phyloP scores from a whole-genome alignment of 2,888 invertebrate species.

The Diachrysia chrysitis region DNA sequence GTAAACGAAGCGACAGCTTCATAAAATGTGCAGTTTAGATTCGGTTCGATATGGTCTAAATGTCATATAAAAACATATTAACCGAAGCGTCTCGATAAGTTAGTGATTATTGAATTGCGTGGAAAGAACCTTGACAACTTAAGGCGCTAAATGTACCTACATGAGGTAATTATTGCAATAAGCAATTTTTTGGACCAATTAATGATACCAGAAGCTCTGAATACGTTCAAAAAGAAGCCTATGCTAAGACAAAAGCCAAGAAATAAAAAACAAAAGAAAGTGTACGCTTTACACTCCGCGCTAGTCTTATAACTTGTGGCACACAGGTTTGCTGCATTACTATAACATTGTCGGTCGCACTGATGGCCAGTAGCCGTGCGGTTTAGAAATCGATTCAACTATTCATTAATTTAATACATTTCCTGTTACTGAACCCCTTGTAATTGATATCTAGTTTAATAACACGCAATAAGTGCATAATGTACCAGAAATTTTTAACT shows the following conservation, averaged over 20 bases:
- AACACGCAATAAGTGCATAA: constrained; percentile 53
- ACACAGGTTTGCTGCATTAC: constrained; percentile 68
- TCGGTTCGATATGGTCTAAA: background rate
- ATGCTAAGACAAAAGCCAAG: background rate
- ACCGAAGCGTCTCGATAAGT: too few species aligned
- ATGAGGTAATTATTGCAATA: too few species aligned
- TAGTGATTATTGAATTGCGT: background rate
- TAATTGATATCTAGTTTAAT: constrained; percentile 71
- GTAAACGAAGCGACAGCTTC: constrained; percentile 6
- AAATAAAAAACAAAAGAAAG: background rate
- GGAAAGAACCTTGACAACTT: too few species aligned
- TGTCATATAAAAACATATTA: too few species aligned
- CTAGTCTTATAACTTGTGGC: constrained; percentile 52
- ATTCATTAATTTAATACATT: constrained; percentile 76
- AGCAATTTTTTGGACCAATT: too few species aligned
- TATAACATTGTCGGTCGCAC: constrained; percentile 69
- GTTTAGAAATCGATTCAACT: constrained; percentile 80
- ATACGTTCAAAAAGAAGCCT: too few species aligned
- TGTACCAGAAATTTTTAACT: constrained; percentile 44
- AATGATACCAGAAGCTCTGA: too few species aligned
- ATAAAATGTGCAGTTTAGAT: background rate
- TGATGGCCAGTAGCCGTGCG: constrained; percentile 78
- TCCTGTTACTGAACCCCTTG: constrained; percentile 72
- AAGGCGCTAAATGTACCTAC: too few species aligned
- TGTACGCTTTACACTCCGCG: background rate